A percentile compares a stretch with the other conserved stretches of the same genome.
Conservation (phyloP, 1,140 invertebrate genomes). For the Micrasema minimum region DNA sequence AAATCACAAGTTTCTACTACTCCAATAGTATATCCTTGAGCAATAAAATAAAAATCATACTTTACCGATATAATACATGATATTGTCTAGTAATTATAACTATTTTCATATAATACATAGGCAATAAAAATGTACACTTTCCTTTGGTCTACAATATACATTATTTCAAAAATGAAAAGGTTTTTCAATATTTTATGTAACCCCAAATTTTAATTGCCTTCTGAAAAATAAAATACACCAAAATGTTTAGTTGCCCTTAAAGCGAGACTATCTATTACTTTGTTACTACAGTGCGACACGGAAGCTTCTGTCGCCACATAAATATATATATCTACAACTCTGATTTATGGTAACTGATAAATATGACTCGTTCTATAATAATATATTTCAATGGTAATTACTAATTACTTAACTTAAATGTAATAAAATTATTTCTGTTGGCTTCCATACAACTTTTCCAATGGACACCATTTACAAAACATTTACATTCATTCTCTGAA, state of each 20-base stretch:
- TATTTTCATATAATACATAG: not conserved
- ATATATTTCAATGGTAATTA: constrained; percentile 40
- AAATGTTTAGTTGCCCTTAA: constrained; percentile 3
- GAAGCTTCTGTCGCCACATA: constrained; percentile 11
- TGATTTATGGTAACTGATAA: constrained; percentile 44
- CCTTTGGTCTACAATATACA: not conserved
- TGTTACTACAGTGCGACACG: not conserved
- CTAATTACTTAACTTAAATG: constrained; percentile 33
- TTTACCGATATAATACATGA: not conserved
- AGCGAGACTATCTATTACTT: constrained; percentile 1
- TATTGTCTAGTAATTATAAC: constrained; percentile 12
- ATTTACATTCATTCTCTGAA: no score
- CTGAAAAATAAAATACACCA: not conserved
- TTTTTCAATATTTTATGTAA: no score
- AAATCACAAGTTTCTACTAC: constrained; percentile 19
- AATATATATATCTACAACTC: constrained; percentile 41
- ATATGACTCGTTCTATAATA: constrained; percentile 39
- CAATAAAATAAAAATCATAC: constrained; percentile 4
- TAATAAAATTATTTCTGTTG: constrained; percentile 32
- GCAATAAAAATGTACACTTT: constrained; percentile 7
- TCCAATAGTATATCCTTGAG: not conserved
- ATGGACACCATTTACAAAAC: not conserved
- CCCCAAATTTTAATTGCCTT: no score
- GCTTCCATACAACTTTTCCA: constrained; percentile 2
- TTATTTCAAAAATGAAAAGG: not conserved